Evolutionary conservation across 2,797 vertebrate genomes (phyloP).

Genomic region (Psittacula derbiana): DNA sequence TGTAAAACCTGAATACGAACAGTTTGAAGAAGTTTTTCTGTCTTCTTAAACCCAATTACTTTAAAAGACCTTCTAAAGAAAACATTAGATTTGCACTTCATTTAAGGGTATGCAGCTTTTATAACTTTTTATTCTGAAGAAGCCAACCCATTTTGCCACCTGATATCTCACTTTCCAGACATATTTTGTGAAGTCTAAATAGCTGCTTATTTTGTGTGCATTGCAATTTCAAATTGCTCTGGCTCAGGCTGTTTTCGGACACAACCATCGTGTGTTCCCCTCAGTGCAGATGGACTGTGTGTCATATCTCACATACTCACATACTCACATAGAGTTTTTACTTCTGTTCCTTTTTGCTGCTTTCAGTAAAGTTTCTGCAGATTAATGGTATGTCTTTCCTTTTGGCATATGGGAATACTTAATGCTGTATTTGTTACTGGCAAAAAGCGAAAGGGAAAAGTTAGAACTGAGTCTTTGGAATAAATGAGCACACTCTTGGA

Average conservation of each 20-base stretch:
- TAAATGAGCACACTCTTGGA: background rate
- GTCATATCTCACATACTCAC: no score
- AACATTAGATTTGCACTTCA: background rate
- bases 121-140: background rate
- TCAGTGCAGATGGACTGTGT: background rate
- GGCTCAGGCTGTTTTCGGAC: background rate
- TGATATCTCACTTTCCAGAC: background rate
- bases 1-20: background rate
- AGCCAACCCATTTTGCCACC: background rate
- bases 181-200: background rate
- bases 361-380: background rate
- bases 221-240: background rate
- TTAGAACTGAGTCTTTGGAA: background rate
- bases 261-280: background rate
- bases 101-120: background rate
- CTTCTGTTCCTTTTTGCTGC: background rate
- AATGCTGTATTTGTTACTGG: background rate
- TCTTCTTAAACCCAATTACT: background rate
- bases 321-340: background rate
- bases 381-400: background rate
- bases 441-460: background rate
- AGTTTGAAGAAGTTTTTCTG: background rate
- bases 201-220: background rate
- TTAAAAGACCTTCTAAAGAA: background rate
- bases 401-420: background rate